These are phyloP conservation scores for Phyllotis vaccarum DNA, from an alignment of 2,797 vertebrate species.

Conservation along the genomic window DNA sequence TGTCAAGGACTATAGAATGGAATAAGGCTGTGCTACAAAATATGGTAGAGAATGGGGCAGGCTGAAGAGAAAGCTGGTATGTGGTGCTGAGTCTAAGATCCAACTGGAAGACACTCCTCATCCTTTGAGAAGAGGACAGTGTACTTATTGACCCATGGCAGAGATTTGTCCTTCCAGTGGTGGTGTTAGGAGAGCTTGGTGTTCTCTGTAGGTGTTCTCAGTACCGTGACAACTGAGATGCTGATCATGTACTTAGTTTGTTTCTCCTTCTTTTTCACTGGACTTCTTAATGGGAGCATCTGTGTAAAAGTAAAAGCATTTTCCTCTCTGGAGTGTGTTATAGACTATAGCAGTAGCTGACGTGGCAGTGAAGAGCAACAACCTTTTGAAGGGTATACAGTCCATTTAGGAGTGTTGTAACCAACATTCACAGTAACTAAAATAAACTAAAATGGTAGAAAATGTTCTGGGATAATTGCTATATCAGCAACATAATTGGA, in stretches of 20 bases:
- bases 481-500: not conserved
- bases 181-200: not conserved
- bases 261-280: not conserved
- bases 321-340: not conserved
- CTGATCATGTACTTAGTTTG: not conserved
- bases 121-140: not conserved
- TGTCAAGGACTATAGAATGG: not conserved
- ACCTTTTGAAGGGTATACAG: not conserved
- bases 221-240: not conserved
- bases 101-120: not conserved
- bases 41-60: not conserved
- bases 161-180: not conserved
- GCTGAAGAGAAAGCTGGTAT: not conserved
- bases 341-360: not conserved
- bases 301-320: not conserved
- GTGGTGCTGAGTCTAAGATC: not conserved
- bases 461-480: not conserved
- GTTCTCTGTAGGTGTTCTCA: not conserved
- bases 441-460: conserved; percentile 36
- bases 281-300: not conserved
- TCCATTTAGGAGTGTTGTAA: not conserved
- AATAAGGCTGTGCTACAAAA: not conserved
- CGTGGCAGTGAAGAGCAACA: not conserved
- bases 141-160: not conserved
- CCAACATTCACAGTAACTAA: conserved; percentile 6